Evolutionary conservation across 2,888 invertebrate species (phyloP).

Genomic region (Eilema sororculum): DNA sequence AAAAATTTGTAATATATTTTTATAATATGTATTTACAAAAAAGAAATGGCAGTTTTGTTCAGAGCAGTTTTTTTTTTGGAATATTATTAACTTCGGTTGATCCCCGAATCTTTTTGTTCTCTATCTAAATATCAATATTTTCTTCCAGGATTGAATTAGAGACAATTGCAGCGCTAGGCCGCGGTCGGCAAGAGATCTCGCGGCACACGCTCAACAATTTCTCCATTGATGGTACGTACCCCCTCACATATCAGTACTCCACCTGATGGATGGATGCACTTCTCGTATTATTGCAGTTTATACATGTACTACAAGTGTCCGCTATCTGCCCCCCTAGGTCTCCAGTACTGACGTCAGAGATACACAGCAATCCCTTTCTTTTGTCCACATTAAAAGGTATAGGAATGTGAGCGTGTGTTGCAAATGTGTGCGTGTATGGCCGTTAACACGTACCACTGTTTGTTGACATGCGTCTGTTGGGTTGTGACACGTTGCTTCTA

Average conservation of each 20-base stretch:
- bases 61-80: no score
- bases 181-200: slow-evolving; percentile 82
- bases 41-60: no score
- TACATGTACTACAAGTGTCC: slow-evolving; percentile 71
- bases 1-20: no score
- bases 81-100: no score
- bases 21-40: no score
- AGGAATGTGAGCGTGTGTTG: slow-evolving; percentile 84
- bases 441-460: slow-evolving; percentile 58
- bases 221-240: slow-evolving; percentile 79
- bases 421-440: slow-evolving; percentile 78
- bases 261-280: slow-evolving; percentile 9
- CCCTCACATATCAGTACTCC: neutral
- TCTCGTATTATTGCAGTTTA: slow-evolving; percentile 34
- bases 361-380: slow-evolving; percentile 84
- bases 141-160: slow-evolving; percentile 90
- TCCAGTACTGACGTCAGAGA: slow-evolving; percentile 86
- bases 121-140: slow-evolving; percentile 29
- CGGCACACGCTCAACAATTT: slow-evolving; percentile 78
- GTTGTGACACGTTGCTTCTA: slow-evolving; percentile 22
- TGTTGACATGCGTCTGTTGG: slow-evolving; percentile 61
- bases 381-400: slow-evolving; percentile 85
- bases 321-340: slow-evolving; percentile 84
- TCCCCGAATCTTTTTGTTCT: neutral
- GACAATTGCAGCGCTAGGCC: slow-evolving; percentile 90